A percentile compares a stretch with the other conserved stretches of the same genome.
phyloP scores from a whole-genome alignment of 53 echinoderm and acorn worm genomes.

The Holothuria scabra region DNA sequence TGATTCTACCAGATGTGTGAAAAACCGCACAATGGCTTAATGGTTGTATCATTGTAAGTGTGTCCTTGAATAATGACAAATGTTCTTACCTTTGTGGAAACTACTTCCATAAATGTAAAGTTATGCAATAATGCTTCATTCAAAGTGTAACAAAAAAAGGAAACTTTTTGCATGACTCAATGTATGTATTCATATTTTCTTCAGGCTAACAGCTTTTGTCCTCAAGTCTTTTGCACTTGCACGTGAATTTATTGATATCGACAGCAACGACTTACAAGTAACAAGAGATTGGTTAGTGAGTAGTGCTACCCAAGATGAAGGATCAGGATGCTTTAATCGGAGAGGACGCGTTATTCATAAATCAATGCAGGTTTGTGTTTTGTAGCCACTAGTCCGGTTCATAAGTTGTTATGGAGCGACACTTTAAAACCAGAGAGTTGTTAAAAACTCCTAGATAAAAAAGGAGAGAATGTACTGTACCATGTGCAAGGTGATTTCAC shows the following conservation, averaged over 20 bases:
- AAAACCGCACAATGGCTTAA: no score
- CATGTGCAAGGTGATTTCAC: no score
- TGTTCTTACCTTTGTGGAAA: no score
- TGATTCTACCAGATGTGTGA: no score
- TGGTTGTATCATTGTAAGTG: no score
- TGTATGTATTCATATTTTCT: not conserved
- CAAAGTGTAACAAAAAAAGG: not conserved
- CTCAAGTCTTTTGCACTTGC: conserved; percentile 85
- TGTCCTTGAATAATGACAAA: no score
- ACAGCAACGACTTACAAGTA: conserved; percentile 64
- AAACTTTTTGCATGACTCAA: not conserved
- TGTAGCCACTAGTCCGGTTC: no score
- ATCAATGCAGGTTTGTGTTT: conserved; percentile 77
- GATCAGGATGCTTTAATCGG: conserved; percentile 70
- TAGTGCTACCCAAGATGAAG: conserved; percentile 23
- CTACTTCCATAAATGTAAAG: no score
- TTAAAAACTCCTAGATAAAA: no score
- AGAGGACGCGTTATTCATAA: conserved; percentile 78
- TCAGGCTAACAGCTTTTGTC: conserved; percentile 84
- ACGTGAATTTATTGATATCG: conserved; percentile 79
- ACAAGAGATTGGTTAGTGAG: conserved; percentile 70
- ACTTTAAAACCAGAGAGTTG: no score
- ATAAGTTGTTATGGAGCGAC: no score
- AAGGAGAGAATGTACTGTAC: no score
- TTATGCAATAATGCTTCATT: not conserved